Evolutionary conservation across 2,113 vertebrate genomes (phyloP).

Genomic region (Thermophis baileyi): DNA sequence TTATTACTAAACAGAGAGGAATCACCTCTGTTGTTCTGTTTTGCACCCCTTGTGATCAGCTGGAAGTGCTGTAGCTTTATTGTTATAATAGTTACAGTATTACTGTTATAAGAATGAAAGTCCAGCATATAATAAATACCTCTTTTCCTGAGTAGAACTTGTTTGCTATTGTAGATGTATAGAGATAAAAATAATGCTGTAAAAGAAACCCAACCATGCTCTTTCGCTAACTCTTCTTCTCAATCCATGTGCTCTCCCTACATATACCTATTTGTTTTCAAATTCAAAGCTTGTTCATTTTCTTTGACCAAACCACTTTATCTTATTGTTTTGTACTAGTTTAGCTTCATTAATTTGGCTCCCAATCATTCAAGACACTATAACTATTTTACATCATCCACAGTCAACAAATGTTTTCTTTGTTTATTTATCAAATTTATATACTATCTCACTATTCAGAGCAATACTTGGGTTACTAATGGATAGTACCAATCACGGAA

Average conservation of each 20-base stretch:
- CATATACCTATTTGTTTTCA: background rate
- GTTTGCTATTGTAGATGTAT: background rate
- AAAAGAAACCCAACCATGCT: background rate
- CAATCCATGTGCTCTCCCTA: background rate
- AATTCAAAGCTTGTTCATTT: background rate
- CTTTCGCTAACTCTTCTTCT: background rate
- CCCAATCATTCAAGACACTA: background rate
- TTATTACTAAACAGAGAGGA: background rate
- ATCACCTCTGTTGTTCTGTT: fast-evolving
- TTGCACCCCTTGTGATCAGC: background rate
- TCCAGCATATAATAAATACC: too few species aligned
- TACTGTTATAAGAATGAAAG: too few species aligned
- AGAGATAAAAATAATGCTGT: background rate
- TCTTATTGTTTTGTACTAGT: background rate
- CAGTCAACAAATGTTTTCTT: background rate
- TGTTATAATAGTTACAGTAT: too few species aligned
- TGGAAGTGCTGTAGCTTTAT: background rate
- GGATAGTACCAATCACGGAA: background rate
- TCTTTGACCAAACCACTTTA: background rate
- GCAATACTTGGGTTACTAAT: background rate
- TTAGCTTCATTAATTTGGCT: background rate
- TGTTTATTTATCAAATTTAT: background rate
- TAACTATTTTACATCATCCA: background rate
- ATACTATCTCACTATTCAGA: too few species aligned
- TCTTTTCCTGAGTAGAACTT: background rate